Base-by-base conservation (phyloP, 2,888 invertebrate species). In the Frankliniella fusca region DNA sequence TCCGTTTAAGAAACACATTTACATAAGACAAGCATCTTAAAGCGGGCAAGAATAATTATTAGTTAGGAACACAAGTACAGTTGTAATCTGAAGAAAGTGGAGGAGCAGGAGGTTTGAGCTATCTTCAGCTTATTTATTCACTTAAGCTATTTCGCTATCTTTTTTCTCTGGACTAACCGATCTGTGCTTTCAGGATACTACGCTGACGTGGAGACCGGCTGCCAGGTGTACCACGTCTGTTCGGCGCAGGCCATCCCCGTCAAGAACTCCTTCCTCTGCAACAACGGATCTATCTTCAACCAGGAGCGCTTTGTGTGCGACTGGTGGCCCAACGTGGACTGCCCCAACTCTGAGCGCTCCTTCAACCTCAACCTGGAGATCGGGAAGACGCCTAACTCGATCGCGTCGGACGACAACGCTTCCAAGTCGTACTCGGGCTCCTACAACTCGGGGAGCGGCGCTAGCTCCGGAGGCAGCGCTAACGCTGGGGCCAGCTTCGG, bases 241-340 rank as follows among this genome's bases (percentile, higher is more conserved):
- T 23, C 70, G 27, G 1, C 70, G 23, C 70, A 76, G 70, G 70
- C 70, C 70, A 8, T 23, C 70, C 70, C 70, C 27, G 27, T n/a
- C 70, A 76, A 76, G 70, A 76, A 76, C 70, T 76, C 70, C 23
- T 76, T 76, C 70, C 23, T 76, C 11, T 76, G 70, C 70, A 76
- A 76, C 70, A 76, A 76, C 70, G 70, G 70, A 27, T 23, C 70
- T 27, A 76, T 76, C 70, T 76, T 76, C 70, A 76, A 76, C 70
- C 70, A 76, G 70, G 70, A 76, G 70, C 70, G 70, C 70, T 76
- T 76, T 27, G 70, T 76, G 70, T 76, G 70, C 27, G 70, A 76
- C 70, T 76, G 70, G 70, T 76, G 70, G 70, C 70, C 70, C 70
- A 76, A 76, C 70, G 70, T 76, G 9, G 70, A 76, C 70, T 76